Conservation (phyloP, 1,140 invertebrate genomes). For the Cardiocondyla obscurior region DNA sequence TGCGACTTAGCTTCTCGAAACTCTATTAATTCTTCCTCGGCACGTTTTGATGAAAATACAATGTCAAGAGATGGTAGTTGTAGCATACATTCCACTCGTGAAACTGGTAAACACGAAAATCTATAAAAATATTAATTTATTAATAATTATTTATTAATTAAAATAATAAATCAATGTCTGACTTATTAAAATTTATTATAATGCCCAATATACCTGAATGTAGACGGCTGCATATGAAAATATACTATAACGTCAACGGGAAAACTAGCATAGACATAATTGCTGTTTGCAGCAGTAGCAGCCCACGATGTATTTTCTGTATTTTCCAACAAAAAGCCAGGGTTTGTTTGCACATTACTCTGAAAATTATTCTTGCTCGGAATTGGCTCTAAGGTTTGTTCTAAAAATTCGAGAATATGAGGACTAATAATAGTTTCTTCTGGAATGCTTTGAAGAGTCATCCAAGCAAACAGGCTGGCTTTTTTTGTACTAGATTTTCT, state of each 20-base stretch:
- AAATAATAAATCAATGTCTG: no score
- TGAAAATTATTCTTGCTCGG: conserved; percentile 87
- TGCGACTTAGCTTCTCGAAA: conserved; percentile 84
- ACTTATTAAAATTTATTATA: neutral
- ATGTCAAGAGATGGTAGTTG: conserved; percentile 97
- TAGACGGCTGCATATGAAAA: conserved; percentile 98
- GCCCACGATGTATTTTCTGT: conserved; percentile 81
- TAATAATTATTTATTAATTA: neutral
- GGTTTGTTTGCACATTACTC: conserved; percentile 77
- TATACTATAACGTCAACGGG: conserved; percentile 99
- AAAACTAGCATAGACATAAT: conserved; percentile 96
- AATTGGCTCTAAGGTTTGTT: conserved; percentile 97
- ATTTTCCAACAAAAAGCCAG: conserved; percentile 77
- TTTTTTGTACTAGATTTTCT: conserved; percentile 91
- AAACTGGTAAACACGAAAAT: conserved; percentile 97
- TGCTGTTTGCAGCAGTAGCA: conserved; percentile 86
- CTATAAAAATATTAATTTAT: conserved; percentile 77
- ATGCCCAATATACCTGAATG: conserved; percentile 85
- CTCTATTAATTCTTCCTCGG: conserved; percentile 89
- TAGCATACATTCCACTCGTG: conserved; percentile 97
- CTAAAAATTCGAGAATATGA: conserved; percentile 96
- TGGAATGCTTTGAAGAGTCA: conserved; percentile 97
- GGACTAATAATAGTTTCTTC: conserved; percentile 98
- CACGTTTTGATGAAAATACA: conserved; percentile 95
- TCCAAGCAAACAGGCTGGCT: conserved; percentile 97